Evolutionary conservation across 1,140 invertebrate genomes (phyloP).

Genomic region (Drosophila tristis): DNA sequence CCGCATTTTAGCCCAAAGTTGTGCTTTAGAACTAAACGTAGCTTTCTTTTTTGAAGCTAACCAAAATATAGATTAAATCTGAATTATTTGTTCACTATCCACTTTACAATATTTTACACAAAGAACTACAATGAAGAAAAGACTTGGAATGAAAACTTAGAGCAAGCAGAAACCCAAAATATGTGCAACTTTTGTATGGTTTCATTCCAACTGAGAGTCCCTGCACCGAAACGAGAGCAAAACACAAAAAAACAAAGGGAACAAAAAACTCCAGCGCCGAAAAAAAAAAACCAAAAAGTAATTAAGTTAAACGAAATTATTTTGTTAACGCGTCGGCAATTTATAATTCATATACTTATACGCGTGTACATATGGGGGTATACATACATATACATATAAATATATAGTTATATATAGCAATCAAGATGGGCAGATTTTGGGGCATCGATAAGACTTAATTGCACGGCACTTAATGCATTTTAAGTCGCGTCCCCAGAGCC

Average conservation of each 20-base stretch:
- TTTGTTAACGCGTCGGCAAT: slow-evolving; percentile 70
- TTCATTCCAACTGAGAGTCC: no score
- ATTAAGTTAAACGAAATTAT: slow-evolving; percentile 69
- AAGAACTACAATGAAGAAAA: slow-evolving; percentile 30
- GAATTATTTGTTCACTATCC: not conserved
- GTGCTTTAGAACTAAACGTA: no score
- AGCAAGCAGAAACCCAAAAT: not conserved
- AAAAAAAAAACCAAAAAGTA: slow-evolving; percentile 30
- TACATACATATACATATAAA: slow-evolving; percentile 3
- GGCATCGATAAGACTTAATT: slow-evolving; percentile 79
- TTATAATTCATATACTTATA: slow-evolving; percentile 70
- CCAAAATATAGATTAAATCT: not conserved
- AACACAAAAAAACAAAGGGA: slow-evolving; percentile 1
- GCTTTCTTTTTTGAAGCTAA: no score
- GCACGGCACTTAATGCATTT: slow-evolving; percentile 81
- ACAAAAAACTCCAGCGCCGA: not conserved
- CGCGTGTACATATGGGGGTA: slow-evolving; percentile 21
- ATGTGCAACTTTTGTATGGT: no score
- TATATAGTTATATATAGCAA: slow-evolving; percentile 36
- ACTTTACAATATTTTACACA: not conserved
- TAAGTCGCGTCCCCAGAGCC: slow-evolving; percentile 57
- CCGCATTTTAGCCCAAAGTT: no score
- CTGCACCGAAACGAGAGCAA: not conserved
- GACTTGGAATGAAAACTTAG: slow-evolving; percentile 55
- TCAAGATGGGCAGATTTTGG: slow-evolving; percentile 70